A percentile compares a stretch with the other conserved stretches of the same genome.
Evolutionary conservation across 2,113 vertebrate species (phyloP).

Genomic region (Bubo bubo): DNA sequence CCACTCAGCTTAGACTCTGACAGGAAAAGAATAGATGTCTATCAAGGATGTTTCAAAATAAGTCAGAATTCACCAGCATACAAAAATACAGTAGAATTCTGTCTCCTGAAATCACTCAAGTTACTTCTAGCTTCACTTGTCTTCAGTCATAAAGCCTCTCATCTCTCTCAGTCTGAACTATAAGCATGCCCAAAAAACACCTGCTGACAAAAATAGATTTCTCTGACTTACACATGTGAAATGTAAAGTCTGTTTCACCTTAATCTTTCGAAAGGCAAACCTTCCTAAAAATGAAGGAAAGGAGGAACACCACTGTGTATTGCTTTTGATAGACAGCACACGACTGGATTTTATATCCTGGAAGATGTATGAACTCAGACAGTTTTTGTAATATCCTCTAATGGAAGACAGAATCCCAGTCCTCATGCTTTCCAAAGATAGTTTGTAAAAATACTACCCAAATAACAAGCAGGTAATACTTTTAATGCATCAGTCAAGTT

Average conservation of each 20-base stretch:
- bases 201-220: background rate
- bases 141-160: background rate
- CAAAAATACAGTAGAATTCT: background rate
- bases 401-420: background rate
- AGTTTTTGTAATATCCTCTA: background rate
- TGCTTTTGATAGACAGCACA: background rate
- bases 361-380: background rate
- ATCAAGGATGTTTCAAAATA: background rate
- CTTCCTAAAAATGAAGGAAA: background rate
- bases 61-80: background rate
- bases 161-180: background rate
- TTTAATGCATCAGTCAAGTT: background rate
- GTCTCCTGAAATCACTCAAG: background rate
- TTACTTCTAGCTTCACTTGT: background rate
- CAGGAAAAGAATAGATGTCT: conserved; percentile 4
- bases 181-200: background rate
- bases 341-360: background rate
- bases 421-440: background rate
- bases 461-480: background rate
- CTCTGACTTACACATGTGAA: background rate
- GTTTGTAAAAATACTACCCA: background rate
- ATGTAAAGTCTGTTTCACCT: background rate
- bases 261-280: background rate
- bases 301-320: background rate
- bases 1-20: conserved; percentile 86